Evolutionary conservation across 2,113 vertebrate genomes (phyloP).

Genomic region (Trogon melanurus): DNA sequence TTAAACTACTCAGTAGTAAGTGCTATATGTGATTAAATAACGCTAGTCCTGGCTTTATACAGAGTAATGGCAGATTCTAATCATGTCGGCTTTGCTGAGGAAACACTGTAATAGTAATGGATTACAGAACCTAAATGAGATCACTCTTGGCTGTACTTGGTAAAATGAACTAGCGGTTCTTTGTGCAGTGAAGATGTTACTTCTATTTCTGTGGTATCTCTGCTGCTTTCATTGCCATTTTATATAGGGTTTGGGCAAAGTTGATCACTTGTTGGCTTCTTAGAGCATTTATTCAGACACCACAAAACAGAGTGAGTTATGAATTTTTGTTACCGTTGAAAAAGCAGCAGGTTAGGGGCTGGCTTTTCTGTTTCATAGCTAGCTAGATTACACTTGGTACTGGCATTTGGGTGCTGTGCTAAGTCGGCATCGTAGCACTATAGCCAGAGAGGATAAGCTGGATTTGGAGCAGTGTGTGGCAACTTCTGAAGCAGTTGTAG

Average conservation of each 20-base stretch:
- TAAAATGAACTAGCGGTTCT: background rate
- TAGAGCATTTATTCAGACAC: background rate
- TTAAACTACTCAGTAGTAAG: background rate
- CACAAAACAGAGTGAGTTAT: background rate
- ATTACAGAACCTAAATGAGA: background rate
- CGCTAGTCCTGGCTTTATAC: background rate
- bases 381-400: background rate
- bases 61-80: background rate
- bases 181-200: background rate
- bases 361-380: background rate
- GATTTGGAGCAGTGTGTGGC: background rate
- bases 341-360: background rate
- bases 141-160: background rate
- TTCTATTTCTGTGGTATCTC: background rate
- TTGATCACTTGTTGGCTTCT: background rate
- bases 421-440: background rate
- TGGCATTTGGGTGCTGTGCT: background rate
- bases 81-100: background rate
- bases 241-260: background rate
- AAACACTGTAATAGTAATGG: background rate
- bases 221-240: background rate
- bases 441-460: background rate
- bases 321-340: background rate
- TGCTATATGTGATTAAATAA: background rate
- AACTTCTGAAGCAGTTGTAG: background rate